Base-by-base conservation (phyloP, 53 echinoderm and acorn worm species). In the Zoroaster sp. region DNA sequence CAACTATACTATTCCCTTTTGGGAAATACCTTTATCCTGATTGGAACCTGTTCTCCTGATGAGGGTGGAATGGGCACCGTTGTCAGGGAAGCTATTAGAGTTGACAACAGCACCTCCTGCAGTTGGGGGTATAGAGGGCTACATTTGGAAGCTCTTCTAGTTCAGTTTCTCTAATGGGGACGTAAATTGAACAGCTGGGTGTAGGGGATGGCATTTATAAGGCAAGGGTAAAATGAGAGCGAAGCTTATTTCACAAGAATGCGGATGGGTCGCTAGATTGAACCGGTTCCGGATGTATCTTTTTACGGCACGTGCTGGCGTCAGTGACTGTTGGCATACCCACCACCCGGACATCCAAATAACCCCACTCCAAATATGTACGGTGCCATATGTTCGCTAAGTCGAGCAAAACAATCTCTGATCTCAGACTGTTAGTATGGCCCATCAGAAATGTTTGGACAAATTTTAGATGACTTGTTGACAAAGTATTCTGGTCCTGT, bases 381-480 rank as follows among this genome's bases (percentile, higher is more conserved):
- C 75, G 32, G 20, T 25, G 25, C 51, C 46, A n/a, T n/a, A n/a
- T n/a, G n/a, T 68, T 31, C 75, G 4, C 75, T 47, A 45, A 75
- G 75, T 75, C 75, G 47, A 75, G 75, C 75, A 49, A 75, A 75
- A 44, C 44, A 75, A 28, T 8, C n/a, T n/a, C n/a, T 13, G 47
- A 34, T n/a, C n/a, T 46, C 23, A 31, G 75, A 6, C 47, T 75
- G 75, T 75, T 75, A 75, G n/a, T 75, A 75, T 75, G 75, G 75
- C 47, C 75, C 76, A 45, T 40, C n/a, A n/a, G 15, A 10, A 76
- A 45, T 51, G 47, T 76, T 76, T 45, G 76, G 76, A 42, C 3
- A 28, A 13, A 25, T 47, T n/a, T 76, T 51, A 13, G 39, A 35
- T 45, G 59, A 55, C 78, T 78, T 78, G 78, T 78, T 78, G 78